A percentile compares a stretch with the other conserved stretches of the same genome.
Evolutionary conservation across 2,113 vertebrate genomes (phyloP).

Genomic region (Capreolus pygargus): DNA sequence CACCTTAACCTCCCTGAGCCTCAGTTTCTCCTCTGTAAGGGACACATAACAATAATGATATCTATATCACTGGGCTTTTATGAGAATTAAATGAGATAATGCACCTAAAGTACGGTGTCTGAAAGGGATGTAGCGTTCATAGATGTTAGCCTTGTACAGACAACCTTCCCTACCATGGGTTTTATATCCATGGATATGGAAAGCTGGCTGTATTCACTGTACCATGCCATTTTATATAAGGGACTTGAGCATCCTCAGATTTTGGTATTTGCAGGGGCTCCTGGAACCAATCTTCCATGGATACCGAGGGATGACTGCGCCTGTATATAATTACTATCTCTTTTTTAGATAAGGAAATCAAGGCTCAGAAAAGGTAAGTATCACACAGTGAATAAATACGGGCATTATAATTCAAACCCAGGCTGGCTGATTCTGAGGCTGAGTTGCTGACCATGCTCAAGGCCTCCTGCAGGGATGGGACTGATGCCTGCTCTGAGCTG

Average conservation of each 20-base stretch:
- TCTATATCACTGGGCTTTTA: not conserved
- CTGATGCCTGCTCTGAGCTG: not conserved
- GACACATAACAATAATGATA: not conserved
- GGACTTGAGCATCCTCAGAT: not conserved
- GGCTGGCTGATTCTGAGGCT: not conserved
- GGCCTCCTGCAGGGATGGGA: slow-evolving; percentile 16
- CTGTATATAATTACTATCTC: not conserved
- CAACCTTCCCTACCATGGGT: not conserved
- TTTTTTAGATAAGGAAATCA: slow-evolving; percentile 44
- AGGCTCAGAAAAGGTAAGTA: slow-evolving; percentile 28
- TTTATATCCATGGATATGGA: not conserved
- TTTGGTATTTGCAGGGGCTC: not conserved
- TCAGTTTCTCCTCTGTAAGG: slow-evolving; percentile 37
- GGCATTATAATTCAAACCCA: not conserved
- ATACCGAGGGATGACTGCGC: not conserved
- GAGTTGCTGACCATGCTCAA: not conserved
- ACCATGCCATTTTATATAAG: not conserved
- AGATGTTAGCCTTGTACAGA: not conserved
- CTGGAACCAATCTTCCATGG: not conserved
- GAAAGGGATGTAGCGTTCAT: not conserved
- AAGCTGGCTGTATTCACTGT: not conserved
- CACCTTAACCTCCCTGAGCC: not conserved
- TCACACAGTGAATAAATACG: slow-evolving; percentile 27
- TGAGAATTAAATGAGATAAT: not conserved
- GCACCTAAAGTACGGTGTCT: not conserved